These are phyloP conservation scores for Helobdella robusta DNA, from an alignment of 2,888 invertebrate species.

Conservation along the genomic window DNA sequence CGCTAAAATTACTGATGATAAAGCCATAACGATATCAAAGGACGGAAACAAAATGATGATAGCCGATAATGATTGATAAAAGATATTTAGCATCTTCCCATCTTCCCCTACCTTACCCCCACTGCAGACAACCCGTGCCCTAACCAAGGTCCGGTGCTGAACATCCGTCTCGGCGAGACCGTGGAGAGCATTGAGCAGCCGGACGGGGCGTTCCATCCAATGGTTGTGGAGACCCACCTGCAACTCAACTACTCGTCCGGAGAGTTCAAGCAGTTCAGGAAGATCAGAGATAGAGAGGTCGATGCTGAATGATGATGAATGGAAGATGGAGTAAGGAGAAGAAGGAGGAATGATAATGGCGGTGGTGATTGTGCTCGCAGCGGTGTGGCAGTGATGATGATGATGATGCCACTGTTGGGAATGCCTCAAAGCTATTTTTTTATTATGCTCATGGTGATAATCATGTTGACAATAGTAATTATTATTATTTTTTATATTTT, in stretches of 20 bases:
- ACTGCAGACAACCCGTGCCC: constrained; percentile 83
- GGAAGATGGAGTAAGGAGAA: no score
- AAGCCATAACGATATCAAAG: no score
- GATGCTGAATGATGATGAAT: constrained; percentile 28
- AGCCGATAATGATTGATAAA: no score
- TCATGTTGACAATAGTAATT: no score
- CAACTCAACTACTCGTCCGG: constrained; percentile 97
- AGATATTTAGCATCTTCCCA: no score
- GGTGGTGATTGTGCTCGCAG: not conserved
- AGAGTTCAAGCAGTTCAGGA: constrained; percentile 90
- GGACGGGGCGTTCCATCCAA: constrained; percentile 68
- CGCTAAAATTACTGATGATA: no score
- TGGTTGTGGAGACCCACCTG: constrained; percentile 85
- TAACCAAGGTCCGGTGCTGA: constrained; percentile 88
- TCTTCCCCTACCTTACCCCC: not conserved
- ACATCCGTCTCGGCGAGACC: constrained; percentile 85
- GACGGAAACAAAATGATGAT: no score
- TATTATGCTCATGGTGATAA: no score
- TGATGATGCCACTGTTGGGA: no score
- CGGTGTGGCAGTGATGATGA: not conserved
- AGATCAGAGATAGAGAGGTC: constrained; percentile 61
- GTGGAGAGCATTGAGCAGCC: constrained; percentile 72
- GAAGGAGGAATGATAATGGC: no score
- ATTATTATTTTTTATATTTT: no score
- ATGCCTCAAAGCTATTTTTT: no score